Evolutionary conservation across 2,113 vertebrate genomes (phyloP).

Genomic region (Acanthisitta chloris): DNA sequence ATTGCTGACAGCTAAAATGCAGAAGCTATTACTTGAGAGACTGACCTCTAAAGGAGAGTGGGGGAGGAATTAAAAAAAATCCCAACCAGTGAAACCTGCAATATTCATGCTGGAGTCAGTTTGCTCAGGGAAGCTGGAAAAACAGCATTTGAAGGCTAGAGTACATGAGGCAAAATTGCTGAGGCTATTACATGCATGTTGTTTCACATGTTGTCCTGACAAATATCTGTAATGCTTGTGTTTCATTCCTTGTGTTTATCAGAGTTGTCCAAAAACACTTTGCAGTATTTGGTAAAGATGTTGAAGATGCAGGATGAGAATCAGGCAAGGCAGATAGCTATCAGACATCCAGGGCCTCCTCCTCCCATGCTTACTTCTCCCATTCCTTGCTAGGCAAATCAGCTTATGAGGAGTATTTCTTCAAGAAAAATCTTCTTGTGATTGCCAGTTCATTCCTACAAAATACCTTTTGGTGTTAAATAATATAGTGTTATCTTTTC

Average conservation of each 20-base stretch:
- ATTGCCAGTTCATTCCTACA: not conserved
- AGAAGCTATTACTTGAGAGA: slow-evolving; percentile 55
- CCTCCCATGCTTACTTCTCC: not conserved
- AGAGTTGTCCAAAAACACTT: not conserved
- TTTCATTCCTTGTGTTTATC: not conserved
- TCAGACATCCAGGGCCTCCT: not conserved
- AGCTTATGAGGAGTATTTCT: not conserved
- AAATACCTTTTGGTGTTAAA: not conserved
- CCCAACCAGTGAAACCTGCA: not conserved
- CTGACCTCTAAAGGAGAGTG: not conserved
- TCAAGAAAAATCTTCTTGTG: not conserved
- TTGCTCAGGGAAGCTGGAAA: not conserved
- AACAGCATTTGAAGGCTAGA: not conserved
- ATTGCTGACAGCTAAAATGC: slow-evolving; percentile 50
- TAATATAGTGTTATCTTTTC: not conserved
- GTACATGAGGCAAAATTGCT: not conserved
- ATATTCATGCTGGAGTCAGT: not conserved
- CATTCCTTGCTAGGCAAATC: not conserved
- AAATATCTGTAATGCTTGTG: not conserved
- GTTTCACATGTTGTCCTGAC: not conserved
- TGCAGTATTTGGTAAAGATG: not conserved
- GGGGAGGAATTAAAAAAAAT: not conserved
- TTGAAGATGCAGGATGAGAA: not conserved
- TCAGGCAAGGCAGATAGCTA: not conserved
- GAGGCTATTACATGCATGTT: not conserved